Percentiles rank a stretch among this genome's conserved stretches.
These are phyloP conservation scores for Tapirus indicus DNA, from an alignment of 2,797 vertebrate species.

Conservation along the genomic window DNA sequence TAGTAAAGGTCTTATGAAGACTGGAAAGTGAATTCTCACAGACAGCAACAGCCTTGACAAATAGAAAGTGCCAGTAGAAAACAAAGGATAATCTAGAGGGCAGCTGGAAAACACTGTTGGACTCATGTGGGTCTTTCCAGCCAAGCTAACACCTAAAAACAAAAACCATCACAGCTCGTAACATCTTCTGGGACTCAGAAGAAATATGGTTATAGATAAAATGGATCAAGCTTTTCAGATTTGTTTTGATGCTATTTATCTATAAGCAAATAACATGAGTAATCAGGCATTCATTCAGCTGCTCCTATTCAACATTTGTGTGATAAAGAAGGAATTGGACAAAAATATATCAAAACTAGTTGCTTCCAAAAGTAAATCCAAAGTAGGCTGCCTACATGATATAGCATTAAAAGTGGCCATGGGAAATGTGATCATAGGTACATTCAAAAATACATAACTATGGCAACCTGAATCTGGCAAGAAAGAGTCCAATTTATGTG, in stretches of 20 bases:
- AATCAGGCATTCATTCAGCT: background rate
- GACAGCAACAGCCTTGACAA: background rate
- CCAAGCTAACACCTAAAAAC: background rate
- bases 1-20: background rate
- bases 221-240: background rate
- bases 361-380: background rate
- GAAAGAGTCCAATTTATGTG: background rate
- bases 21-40: background rate
- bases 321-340: conserved; percentile 6
- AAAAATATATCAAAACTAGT: conserved; percentile 12
- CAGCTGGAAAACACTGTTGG: background rate
- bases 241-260: conserved; percentile 40
- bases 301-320: conserved; percentile 2
- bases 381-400: background rate
- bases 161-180: background rate
- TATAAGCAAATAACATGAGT: conserved; percentile 43
- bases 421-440: background rate
- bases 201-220: background rate
- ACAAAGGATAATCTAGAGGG: background rate
- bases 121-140: background rate
- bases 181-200: background rate
- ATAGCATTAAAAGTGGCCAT: background rate
- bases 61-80: background rate
- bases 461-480: conserved; percentile 45
- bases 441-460: background rate